Base-by-base conservation (phyloP, 2,888 invertebrate genomes). In the Eupithecia pulchellata region DNA sequence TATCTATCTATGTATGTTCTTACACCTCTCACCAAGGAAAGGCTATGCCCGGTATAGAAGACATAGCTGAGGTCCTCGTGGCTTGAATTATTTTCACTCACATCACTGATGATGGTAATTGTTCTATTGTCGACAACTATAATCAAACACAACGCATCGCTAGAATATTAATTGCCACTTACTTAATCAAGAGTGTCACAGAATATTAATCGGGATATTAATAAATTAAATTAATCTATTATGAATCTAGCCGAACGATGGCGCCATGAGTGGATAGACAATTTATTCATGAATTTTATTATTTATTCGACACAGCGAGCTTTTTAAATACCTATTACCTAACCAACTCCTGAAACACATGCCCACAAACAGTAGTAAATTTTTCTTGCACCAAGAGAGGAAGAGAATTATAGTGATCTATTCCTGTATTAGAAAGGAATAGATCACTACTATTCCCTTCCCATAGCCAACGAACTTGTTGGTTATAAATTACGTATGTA, bases 141-240 rank as follows among this genome's bases (percentile, higher is more conserved):
- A 61, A 20, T 61, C 17, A 75, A 81, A 79, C 79, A 78, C 78
- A 52, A 25, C 25, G 25, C 13, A 25, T 8, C 73, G 78, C 73
- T 66, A 64, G 72, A 72, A 72, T 75, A 58, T 66, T 66, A 71
- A 75, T 68, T 55, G 61, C 64, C 69, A 57, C 39, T 74, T 64
- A 68, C 39, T 68, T 55, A 68, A 67, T 65, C 52, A 64, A 32
- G 63, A 64, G 29, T 61, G 70, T 36, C 25, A 13, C 20, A 64
- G 64, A 66, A 75, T 75, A 75, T 55, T 70, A 66, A 74, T 71
- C 71, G 67, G 29, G 30, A 25, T 64, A 64, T 68, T 70, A 65
- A 71, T 57, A 20, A 57, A 57, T 52, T 25, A 52, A 20, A 9
- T 20, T 47, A 20, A 47, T 47, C 47, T 52, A 11, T 4, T 52